Conservation (phyloP, 2,797 vertebrate species). For the Scyliorhinus canicula region DNA sequence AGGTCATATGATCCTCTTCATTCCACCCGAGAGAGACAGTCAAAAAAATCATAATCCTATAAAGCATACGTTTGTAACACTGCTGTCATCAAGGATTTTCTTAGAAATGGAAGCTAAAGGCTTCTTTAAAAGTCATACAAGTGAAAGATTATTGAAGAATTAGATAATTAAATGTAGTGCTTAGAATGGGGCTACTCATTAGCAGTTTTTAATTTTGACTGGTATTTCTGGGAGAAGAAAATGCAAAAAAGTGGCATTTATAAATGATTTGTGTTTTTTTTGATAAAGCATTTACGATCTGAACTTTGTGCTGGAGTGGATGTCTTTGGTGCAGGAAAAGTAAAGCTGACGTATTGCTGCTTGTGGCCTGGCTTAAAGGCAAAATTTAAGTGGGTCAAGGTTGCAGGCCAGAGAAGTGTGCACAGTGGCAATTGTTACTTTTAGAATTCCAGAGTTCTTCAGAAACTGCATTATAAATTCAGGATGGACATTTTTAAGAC, state of each 20-base stretch:
- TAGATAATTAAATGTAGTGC: background rate
- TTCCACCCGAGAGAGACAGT: no score
- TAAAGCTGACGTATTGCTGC: background rate
- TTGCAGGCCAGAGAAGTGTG: background rate
- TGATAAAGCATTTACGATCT: no score
- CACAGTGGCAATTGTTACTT: background rate
- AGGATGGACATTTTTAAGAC: background rate
- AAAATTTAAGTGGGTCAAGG: background rate
- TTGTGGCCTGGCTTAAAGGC: background rate
- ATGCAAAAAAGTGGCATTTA: background rate
- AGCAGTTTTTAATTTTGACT: background rate
- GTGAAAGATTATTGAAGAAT: background rate
- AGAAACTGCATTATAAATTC: background rate
- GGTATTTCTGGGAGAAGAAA: background rate
- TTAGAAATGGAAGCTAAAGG: no score
- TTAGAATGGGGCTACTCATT: background rate
- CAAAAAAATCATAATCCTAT: no score
- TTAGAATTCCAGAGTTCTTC: background rate
- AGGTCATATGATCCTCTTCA: no score
- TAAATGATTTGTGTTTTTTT: no score
- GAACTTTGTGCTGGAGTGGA: background rate
- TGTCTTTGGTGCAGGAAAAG: background rate
- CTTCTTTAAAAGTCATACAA: no score
- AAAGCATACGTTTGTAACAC: no score
- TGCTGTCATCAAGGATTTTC: background rate